Evolutionary conservation across 1,140 invertebrate genomes (phyloP).

Genomic region (Lepidurus packardi): DNA sequence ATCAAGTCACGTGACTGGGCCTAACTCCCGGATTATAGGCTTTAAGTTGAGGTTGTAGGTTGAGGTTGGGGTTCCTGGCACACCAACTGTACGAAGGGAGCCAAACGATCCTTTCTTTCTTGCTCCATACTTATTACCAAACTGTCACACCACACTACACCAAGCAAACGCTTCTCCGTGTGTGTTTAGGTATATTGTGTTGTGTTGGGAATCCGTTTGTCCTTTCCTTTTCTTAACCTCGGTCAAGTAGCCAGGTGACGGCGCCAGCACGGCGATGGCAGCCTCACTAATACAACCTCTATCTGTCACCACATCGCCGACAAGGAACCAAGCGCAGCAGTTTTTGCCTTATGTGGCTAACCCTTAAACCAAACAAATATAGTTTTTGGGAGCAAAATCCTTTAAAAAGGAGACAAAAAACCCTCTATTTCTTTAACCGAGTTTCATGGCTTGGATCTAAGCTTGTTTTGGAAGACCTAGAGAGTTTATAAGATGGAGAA

Average conservation of each 20-base stretch:
- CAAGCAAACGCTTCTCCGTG: too few relatives aligned
- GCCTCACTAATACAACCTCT: constrained; percentile 21
- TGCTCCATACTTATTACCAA: too few relatives aligned
- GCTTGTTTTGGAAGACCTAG: too few relatives aligned
- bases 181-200: background rate
- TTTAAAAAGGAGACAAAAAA: too few relatives aligned
- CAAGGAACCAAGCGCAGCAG: constrained; percentile 3
- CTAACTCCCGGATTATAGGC: background rate
- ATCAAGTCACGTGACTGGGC: background rate
- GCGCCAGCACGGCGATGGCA: constrained; percentile 12
- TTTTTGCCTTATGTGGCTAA: background rate
- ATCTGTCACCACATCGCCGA: constrained; percentile 20
- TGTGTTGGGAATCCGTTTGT: background rate
- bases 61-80: too few relatives aligned
- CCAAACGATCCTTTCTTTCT: too few relatives aligned
- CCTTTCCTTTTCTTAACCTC: background rate
- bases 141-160: too few relatives aligned
- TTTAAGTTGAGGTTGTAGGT: too few relatives aligned
- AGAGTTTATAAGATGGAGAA: background rate
- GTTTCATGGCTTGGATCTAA: too few relatives aligned
- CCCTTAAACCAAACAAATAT: background rate
- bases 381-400: background rate
- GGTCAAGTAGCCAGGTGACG: constrained; percentile 7
- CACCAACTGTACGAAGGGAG: too few relatives aligned
- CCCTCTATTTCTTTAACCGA: too few relatives aligned